Conservation (phyloP, 1,140 invertebrate species). For the Conus betulinus region DNA sequence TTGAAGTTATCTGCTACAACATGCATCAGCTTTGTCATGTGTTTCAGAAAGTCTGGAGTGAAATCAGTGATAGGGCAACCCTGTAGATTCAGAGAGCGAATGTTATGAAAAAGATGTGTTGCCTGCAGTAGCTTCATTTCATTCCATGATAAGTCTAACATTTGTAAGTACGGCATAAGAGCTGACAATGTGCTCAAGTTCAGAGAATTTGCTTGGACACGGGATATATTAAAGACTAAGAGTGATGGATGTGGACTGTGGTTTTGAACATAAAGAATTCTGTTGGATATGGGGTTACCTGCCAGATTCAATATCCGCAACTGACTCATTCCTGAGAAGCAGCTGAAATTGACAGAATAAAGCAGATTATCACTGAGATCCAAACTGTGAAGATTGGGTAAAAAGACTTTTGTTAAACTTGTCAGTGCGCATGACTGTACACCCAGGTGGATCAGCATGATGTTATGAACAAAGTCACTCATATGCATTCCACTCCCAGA, state of each 20-base stretch:
- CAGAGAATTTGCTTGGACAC: background rate
- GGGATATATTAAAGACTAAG: background rate
- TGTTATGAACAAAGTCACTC: background rate
- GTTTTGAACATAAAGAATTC: background rate
- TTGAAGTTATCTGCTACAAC: conserved; percentile 16
- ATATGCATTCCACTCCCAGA: background rate
- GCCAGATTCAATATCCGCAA: background rate
- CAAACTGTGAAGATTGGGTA: conserved; percentile 32
- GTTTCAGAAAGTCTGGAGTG: background rate
- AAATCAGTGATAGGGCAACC: background rate
- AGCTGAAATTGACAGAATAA: background rate
- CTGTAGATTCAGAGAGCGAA: background rate
- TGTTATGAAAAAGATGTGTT: background rate
- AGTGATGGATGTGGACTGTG: background rate
- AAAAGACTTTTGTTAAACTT: background rate
- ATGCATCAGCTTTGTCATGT: background rate
- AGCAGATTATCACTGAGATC: conserved; percentile 28
- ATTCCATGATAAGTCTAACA: background rate
- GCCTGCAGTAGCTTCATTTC: background rate
- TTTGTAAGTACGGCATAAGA: background rate
- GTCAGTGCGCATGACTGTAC: background rate
- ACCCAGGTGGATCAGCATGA: conserved; percentile 33
- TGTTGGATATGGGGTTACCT: background rate
- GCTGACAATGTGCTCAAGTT: background rate
- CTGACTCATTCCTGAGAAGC: background rate